Evolutionary conservation across 2,888 invertebrate species (phyloP), one percentile per base, ranked within the genome.

Genomic region (Dexiosoma caninum): DNA sequence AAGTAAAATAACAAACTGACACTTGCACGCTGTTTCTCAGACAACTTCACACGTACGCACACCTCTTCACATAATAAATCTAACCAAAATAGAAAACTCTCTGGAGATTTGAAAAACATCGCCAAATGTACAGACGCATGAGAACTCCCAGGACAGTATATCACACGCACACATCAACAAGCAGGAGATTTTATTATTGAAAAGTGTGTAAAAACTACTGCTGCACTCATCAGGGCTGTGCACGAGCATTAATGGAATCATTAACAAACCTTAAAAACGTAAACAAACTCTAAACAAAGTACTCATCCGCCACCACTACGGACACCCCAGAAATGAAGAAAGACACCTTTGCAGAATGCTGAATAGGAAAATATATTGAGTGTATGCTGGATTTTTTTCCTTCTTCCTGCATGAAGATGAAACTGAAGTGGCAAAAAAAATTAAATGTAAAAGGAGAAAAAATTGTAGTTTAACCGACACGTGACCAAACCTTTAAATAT

Each of bases 221-320:
- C 37, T 60, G 59, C 69, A 37, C 35, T 14, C 59, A 42, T n/a
- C 53, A 49, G 70, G 72, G 55, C 67, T 76, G 74, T 59, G 78
- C 79, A 83, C 74, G 74, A 55, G 78, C 79, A 83, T 83, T 84
- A 85, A 84, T 84, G 83, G 83, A 84, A 85, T 84, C 83, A 85
- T 83, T 84, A 83, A 77, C 72, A 77, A 82, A 83, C 83, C 83
- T 83, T 82, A 83, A 84, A 84, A 82, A 75, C 59, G 82, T 85
- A 85, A 85, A 85, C 84, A 84, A 84, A 80, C 60, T 75, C 44
- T 51, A 32, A 42, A 67, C 40, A 64, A 70, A 75, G 77, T 27
- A 37, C 14, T 42, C 21, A 32, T 32, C 23, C 16, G 9, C 23
- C 27, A 23, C 23, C 12, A 70, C 51, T 37, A 62, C 7, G 49